phyloP scores from a whole-genome alignment of 2,113 vertebrate species.

The Myiozetetes cayanensis region DNA sequence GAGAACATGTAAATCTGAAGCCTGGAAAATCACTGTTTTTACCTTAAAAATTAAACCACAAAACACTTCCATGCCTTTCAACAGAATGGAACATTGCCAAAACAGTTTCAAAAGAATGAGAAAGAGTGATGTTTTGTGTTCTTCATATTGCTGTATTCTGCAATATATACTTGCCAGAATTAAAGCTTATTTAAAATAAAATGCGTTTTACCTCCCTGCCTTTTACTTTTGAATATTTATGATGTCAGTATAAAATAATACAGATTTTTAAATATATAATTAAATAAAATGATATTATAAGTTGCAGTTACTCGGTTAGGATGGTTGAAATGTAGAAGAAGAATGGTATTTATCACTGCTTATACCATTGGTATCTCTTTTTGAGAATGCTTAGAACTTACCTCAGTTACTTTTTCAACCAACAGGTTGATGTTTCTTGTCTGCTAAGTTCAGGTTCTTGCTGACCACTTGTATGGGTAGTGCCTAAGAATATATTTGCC shows the following conservation, averaged over 20 bases:
- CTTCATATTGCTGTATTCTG: background rate
- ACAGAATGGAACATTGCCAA: background rate
- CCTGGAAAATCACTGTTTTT: background rate
- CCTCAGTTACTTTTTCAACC: background rate
- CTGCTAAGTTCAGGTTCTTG: background rate
- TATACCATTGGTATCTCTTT: background rate
- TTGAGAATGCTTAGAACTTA: background rate
- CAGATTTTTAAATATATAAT: background rate
- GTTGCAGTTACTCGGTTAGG: background rate
- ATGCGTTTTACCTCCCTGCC: background rate
- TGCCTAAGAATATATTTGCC: background rate
- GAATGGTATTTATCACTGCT: background rate
- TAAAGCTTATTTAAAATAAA: background rate
- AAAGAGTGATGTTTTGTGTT: background rate
- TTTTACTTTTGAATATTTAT: background rate
- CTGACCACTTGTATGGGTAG: background rate
- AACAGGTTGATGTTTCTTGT: background rate
- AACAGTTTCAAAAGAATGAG: background rate
- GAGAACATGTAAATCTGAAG: background rate
- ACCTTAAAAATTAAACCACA: background rate
- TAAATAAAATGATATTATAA: background rate
- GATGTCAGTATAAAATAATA: background rate
- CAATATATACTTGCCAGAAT: background rate
- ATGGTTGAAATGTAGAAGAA: background rate
- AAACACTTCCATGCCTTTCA: background rate